Conservation (phyloP, 2,888 invertebrate genomes). For the Linyphia triangularis region DNA sequence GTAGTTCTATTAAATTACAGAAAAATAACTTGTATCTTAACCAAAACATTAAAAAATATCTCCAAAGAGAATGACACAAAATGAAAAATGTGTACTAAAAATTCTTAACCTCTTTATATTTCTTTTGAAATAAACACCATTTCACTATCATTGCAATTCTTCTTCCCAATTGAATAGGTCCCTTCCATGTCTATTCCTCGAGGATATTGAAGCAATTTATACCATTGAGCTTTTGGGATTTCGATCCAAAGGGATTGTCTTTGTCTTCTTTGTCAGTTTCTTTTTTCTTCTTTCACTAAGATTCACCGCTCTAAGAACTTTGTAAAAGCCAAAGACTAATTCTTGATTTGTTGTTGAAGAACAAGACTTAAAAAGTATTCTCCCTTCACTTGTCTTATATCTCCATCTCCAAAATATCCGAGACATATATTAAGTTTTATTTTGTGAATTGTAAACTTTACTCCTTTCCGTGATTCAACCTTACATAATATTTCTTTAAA, state of each 20-base stretch:
- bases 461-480: too few species aligned
- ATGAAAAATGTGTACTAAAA: neutral
- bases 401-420: too few species aligned
- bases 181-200: neutral
- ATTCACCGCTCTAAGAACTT: neutral
- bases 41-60: too few species aligned
- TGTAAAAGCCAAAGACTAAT: neutral
- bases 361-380: neutral
- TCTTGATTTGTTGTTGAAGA: neutral
- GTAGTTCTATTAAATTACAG: too few species aligned
- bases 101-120: neutral
- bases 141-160: constrained; percentile 30
- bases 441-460: too few species aligned
- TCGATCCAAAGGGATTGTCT: neutral
- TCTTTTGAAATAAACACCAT: constrained; percentile 24
- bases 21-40: too few species aligned
- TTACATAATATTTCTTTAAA: too few species aligned
- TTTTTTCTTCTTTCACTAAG: neutral
- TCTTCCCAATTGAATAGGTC: constrained; percentile 10
- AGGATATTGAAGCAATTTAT: constrained; percentile 25
- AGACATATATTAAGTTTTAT: too few species aligned
- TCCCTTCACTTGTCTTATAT: too few species aligned
- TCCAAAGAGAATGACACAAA: neutral
- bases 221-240: constrained; percentile 7
- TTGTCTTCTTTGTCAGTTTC: constrained; percentile 9